phyloP scores from a whole-genome alignment of 2,113 vertebrate species.

The Antechinus flavipes region DNA sequence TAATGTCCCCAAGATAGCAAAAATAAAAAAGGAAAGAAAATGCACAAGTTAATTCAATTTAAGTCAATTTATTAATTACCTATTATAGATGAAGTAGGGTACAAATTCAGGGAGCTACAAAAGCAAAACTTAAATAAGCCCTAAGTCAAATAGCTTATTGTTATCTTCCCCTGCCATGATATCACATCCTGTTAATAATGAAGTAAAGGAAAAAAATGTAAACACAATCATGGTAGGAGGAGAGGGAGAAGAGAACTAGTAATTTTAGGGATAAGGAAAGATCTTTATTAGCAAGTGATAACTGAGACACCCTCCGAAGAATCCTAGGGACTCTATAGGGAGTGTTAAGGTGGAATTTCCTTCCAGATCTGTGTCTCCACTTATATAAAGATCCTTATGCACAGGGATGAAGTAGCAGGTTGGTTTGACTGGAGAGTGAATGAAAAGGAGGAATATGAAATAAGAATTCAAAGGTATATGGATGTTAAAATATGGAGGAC shows the following conservation, averaged over 20 bases:
- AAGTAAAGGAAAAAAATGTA: neutral
- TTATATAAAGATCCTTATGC: neutral
- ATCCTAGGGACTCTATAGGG: neutral
- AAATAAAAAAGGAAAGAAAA: neutral
- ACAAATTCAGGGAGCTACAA: neutral
- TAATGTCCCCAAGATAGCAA: neutral
- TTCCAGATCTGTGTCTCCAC: neutral
- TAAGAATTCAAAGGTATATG: neutral
- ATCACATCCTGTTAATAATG: neutral
- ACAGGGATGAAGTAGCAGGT: neutral
- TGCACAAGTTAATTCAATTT: neutral
- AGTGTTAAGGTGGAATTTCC: neutral
- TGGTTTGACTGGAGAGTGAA: neutral
- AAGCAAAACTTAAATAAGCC: neutral
- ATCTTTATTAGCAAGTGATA: neutral
- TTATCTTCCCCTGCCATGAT: neutral
- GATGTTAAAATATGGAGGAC: neutral
- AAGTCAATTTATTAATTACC: neutral
- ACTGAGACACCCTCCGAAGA: neutral
- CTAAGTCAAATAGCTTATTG: neutral
- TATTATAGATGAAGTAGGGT: neutral
- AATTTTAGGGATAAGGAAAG: neutral
- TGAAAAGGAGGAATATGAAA: neutral
- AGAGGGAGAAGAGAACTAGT: no score
- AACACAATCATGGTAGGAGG: neutral